Conservation (phyloP, 2,888 invertebrate genomes). For the Heterodera filipjevi region DNA sequence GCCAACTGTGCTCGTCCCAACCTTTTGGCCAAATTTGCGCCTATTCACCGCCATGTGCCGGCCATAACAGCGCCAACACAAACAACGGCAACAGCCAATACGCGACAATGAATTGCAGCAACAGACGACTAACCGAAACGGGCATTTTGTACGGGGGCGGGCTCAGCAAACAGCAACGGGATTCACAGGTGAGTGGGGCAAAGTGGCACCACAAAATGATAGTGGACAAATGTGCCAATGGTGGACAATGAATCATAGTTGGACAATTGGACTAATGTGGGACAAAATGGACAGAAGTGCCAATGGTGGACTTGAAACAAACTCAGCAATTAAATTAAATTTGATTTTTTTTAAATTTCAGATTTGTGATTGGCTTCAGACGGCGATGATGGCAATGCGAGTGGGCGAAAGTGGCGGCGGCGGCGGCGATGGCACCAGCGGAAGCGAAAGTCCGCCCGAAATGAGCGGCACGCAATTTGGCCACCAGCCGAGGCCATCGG, state of each 20-base stretch:
- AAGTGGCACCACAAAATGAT: neutral
- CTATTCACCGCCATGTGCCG: neutral
- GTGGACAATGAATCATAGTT: too few species aligned
- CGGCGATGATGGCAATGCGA: conserved; percentile 12
- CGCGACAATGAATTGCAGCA: neutral
- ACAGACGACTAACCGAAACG: conserved; percentile 8
- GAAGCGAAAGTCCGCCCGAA: conserved; percentile 13
- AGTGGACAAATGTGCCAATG: too few species aligned
- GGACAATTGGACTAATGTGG: too few species aligned
- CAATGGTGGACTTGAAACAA: neutral
- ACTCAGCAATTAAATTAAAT: neutral
- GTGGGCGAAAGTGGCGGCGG: conserved; percentile 6
- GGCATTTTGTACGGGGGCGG: conserved; percentile 7
- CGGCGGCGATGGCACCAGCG: neutral
- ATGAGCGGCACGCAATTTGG: neutral
- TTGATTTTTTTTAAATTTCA: neutral
- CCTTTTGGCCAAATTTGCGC: neutral
- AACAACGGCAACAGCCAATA: neutral
- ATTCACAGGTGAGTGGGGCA: neutral
- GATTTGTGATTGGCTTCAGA: conserved; percentile 12
- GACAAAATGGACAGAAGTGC: too few species aligned
- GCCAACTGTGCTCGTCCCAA: neutral
- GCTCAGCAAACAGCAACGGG: conserved; percentile 4
- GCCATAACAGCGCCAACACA: neutral
- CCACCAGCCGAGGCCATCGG: conserved; percentile 5